Evolutionary conservation across 2,888 invertebrate genomes (phyloP).

Genomic region (Odontocolon sp.): DNA sequence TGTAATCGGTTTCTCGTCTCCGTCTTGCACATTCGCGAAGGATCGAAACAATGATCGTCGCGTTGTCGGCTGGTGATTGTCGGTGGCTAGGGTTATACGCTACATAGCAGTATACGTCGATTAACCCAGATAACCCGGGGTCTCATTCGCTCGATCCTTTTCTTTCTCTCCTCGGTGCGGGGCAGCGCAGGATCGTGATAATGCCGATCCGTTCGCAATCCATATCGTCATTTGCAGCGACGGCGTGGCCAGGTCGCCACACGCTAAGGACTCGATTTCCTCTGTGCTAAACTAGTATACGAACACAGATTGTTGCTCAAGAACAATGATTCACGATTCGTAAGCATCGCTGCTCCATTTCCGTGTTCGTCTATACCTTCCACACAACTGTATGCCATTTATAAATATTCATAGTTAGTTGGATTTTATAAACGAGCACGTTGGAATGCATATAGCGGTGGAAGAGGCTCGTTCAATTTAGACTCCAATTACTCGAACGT

Average conservation of each 20-base stretch:
- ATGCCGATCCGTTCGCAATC: conserved; percentile 69
- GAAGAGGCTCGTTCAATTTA: conserved; percentile 10
- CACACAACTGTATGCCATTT: conserved; percentile 3
- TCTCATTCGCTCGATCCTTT: conserved; percentile 50
- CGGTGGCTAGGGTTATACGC: conserved; percentile 9
- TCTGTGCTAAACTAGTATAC: conserved; percentile 20
- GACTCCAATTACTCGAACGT: conserved; percentile 26
- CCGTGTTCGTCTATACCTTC: conserved; percentile 55
- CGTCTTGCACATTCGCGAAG: conserved; percentile 22
- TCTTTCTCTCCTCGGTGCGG: background rate
- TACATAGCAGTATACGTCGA: conserved; percentile 65
- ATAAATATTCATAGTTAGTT: conserved; percentile 29
- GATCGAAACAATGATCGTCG: conserved; percentile 56
- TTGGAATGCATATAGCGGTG: no score
- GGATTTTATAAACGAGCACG: no score
- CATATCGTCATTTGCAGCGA: conserved; percentile 69
- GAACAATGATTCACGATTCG: conserved; percentile 73
- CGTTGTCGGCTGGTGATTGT: conserved; percentile 47
- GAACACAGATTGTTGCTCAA: conserved; percentile 57
- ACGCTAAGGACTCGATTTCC: conserved; percentile 47
- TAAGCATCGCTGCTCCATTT: conserved; percentile 66
- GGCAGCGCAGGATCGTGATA: conserved; percentile 68
- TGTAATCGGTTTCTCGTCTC: conserved; percentile 50
- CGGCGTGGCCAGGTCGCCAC: conserved; percentile 40
- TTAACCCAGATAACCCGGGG: conserved; percentile 71